Base-by-base conservation (phyloP, 2,113 vertebrate species). In the Colinus virginianus region DNA sequence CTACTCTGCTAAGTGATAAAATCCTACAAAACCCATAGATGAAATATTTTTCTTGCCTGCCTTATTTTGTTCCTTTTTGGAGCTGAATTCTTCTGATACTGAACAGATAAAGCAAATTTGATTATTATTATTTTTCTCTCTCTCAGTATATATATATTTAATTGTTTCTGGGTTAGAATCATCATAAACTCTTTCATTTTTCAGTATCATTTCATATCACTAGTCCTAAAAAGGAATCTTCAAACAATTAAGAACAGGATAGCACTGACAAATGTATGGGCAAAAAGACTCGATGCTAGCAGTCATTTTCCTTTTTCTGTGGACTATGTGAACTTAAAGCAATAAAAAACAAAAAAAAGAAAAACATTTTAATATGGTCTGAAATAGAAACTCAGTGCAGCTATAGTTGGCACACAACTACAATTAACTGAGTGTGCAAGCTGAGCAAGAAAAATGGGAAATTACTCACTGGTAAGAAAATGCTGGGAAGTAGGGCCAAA, bases 391-490 rank as follows among this genome's bases (percentile, higher is more conserved):
- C 1, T 71, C 8, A 19, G 18, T 69, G 32, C 45, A 94, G 46
- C 1, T 3, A 32, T 49, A 92, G 72, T 11, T 1, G 7, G 21
- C 9, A 53, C 15, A 9, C 34, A 46, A 51, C 14, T 87, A 61
- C 40, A 66, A 22, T 93, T 90, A 84, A 85, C 43, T 56, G 13
- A 42, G 28, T 62, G 34, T 82, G 64, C n/a, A 95, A 90, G 55
- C 68, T 81, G 58, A 78, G 78, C 32, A 76, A 90, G 40, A 72
- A 95, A 90, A 75, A 48, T 25, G 43, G 77, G 34, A 91, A 95
- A 90, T 17, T 69, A 98, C 98, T 99, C 96, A 99, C 99, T 98
- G 61, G 98, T 98, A 93, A 99, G 97, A 90, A 98, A 98, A 92
- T 98, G 98, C 95, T 98, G 98, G 76, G 98, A 98, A 48, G 98